A percentile compares a stretch with the other conserved stretches of the same genome.
These are phyloP conservation scores for Grapholita molesta DNA, from an alignment of 1,140 invertebrate genomes.

Conservation along the genomic window DNA sequence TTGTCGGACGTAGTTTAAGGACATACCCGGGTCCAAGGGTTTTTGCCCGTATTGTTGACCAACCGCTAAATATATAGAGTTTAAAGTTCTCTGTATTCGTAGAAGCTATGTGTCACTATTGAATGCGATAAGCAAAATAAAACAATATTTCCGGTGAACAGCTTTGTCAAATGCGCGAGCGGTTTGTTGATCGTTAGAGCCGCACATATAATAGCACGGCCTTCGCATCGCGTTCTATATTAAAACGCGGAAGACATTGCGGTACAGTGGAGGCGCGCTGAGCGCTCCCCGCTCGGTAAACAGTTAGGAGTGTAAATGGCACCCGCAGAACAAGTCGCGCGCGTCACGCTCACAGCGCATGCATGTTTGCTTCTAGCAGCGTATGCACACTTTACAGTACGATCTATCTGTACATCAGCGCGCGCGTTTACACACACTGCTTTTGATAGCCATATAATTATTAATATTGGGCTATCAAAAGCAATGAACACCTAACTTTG, in stretches of 20 bases:
- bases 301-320: conserved; percentile 61
- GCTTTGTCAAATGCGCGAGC: not conserved
- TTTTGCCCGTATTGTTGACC: too few relatives aligned
- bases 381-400: not conserved
- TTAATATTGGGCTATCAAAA: too few relatives aligned
- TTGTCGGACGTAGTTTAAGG: too few relatives aligned
- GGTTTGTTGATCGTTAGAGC: conserved; percentile 31
- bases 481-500: too few relatives aligned
- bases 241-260: conserved; percentile 73
- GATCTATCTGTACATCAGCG: not conserved
- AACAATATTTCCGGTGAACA: not conserved
- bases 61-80: not conserved
- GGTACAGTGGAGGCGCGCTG: conserved; percentile 57
- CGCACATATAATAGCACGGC: conserved; percentile 56
- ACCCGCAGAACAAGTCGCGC: conserved; percentile 39
- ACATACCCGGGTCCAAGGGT: too few relatives aligned
- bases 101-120: not conserved
- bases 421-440: not conserved
- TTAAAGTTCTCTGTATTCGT: not conserved
- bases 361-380: not conserved
- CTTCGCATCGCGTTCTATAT: conserved; percentile 70
- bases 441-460: not conserved
- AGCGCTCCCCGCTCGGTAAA: conserved; percentile 59
- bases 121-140: not conserved
- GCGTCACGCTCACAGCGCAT: conserved; percentile 32